Evolutionary conservation across 2,888 invertebrate genomes (phyloP).

Genomic region (Zaprionus obscuricornis): DNA sequence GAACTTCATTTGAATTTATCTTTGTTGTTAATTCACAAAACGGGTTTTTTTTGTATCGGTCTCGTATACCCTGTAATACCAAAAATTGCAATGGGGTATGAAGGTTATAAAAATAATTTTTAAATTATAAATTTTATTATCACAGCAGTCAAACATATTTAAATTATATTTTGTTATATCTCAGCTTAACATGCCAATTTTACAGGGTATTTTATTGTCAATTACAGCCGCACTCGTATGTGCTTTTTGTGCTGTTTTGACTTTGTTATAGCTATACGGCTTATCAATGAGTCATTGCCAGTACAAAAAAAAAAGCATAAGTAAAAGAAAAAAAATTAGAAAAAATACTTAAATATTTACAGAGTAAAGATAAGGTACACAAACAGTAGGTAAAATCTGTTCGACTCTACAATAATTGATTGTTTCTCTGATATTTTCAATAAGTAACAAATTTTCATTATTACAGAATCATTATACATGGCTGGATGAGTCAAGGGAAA

Average conservation of each 20-base stretch:
- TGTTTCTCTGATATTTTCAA: not conserved
- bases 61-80: not conserved
- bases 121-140: no score
- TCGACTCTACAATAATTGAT: not conserved
- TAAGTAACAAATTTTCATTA: slow-evolving; percentile 5
- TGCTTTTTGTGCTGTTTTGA: slow-evolving; percentile 17
- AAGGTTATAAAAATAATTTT: no score
- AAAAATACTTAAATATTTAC: not conserved
- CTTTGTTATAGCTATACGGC: slow-evolving; percentile 9
- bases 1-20: not conserved
- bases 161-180: no score
- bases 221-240: not conserved
- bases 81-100: not conserved
- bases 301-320: no score
- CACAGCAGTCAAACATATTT: no score
- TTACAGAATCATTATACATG: slow-evolving; percentile 81
- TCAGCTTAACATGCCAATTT: no score
- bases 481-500: slow-evolving; percentile 82
- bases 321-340: no score
- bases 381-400: not conserved
- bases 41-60: slow-evolving; percentile 43
- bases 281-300: slow-evolving; percentile 53
- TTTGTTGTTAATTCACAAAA: slow-evolving; percentile 26
- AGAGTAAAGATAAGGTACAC: slow-evolving; percentile 11
- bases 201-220: slow-evolving; percentile 19